Evolutionary conservation across 2,113 vertebrate species (phyloP).

Genomic region (Perca flavescens): DNA sequence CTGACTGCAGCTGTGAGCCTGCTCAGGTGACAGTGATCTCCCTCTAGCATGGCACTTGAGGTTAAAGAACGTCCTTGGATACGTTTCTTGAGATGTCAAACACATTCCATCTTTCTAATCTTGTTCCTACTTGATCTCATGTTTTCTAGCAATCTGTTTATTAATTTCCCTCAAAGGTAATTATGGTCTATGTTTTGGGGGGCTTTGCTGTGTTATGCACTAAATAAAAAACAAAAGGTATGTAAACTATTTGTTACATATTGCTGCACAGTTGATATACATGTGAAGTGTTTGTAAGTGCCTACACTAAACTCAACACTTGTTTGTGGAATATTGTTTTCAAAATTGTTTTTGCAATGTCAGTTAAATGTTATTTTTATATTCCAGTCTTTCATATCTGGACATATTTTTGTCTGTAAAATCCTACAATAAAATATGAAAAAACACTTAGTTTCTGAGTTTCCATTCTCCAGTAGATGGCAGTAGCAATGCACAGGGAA

Average conservation of each 20-base stretch:
- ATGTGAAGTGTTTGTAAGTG: slow-evolving; percentile 1
- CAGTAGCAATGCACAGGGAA: slow-evolving; percentile 71
- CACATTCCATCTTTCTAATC: slow-evolving; percentile 37
- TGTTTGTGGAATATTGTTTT: slow-evolving; percentile 11
- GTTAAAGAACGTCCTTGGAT: not conserved
- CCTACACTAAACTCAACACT: not conserved
- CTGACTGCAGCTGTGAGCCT: slow-evolving; percentile 15
- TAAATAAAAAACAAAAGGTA: not conserved
- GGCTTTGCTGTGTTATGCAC: not conserved
- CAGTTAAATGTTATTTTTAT: slow-evolving; percentile 60
- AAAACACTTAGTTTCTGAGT: slow-evolving; percentile 8
- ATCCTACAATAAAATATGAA: slow-evolving; percentile 56
- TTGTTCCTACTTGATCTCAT: not conserved
- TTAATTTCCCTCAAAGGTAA: slow-evolving; percentile 29
- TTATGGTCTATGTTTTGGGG: not conserved
- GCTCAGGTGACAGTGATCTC: not conserved
- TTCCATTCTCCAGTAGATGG: slow-evolving; percentile 73
- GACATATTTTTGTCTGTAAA: slow-evolving; percentile 41
- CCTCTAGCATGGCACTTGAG: not conserved
- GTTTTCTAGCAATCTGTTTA: slow-evolving; percentile 23
- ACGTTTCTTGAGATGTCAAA: not conserved
- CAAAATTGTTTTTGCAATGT: slow-evolving; percentile 6
- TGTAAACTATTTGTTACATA: slow-evolving; percentile 14
- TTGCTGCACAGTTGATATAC: not conserved
- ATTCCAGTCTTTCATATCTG: slow-evolving; percentile 34